phyloP scores from a whole-genome alignment of 2,888 invertebrate genomes.

The Baccha elongata region DNA sequence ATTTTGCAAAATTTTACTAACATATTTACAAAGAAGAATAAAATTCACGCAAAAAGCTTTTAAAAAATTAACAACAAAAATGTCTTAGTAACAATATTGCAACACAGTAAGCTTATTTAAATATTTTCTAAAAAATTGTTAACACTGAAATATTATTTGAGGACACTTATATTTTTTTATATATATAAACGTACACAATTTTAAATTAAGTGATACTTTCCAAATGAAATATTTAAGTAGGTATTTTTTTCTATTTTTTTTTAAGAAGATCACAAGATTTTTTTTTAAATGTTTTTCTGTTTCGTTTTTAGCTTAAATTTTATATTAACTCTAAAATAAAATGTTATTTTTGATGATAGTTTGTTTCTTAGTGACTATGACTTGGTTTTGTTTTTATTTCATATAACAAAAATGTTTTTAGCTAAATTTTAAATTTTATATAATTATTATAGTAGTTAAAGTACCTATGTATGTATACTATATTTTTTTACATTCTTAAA shows the following conservation, averaged over 20 bases:
- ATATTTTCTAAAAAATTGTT: constrained; percentile 11
- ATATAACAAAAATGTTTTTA: constrained; percentile 62
- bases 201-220: neutral
- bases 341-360: constrained; percentile 66
- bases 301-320: constrained; percentile 37
- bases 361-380: constrained; percentile 47
- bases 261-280: constrained; percentile 71
- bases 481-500: constrained; percentile 51
- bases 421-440: constrained; percentile 41
- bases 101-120: constrained; percentile 6
- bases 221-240: neutral
- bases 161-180: constrained; percentile 53
- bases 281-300: constrained; percentile 29
- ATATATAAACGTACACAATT: constrained; percentile 47
- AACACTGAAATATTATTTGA: constrained; percentile 63
- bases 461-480: constrained; percentile 39
- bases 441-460: constrained; percentile 49
- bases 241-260: constrained; percentile 43
- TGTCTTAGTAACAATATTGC: too few species aligned
- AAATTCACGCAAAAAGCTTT: neutral
- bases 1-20: too few species aligned
- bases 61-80: neutral
- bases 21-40: neutral
- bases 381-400: constrained; percentile 22
- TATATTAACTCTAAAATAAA: constrained; percentile 53